phyloP scores from a whole-genome alignment of 2,888 invertebrate genomes.

The Pyralis farinalis region DNA sequence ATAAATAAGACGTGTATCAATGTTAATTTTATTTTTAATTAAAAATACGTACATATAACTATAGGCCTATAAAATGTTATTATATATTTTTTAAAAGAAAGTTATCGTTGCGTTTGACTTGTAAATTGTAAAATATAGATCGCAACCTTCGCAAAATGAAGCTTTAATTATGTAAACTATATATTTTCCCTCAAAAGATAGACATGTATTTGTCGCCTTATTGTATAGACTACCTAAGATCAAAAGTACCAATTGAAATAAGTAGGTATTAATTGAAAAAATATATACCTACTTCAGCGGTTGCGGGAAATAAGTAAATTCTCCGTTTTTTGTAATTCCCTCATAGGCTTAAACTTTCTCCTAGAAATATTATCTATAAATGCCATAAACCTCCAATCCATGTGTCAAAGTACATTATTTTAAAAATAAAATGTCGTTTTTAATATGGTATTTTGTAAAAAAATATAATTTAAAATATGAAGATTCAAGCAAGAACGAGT shows the following conservation, averaged over 20 bases:
- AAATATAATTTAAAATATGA: background rate
- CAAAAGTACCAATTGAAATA: constrained; percentile 5
- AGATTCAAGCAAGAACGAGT: background rate
- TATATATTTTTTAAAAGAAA: background rate
- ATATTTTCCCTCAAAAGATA: background rate
- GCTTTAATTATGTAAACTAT: background rate
- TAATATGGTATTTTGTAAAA: background rate
- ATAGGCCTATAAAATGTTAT: background rate
- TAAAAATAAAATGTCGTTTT: constrained; percentile 5
- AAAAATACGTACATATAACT: background rate
- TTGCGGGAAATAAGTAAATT: background rate
- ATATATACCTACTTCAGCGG: constrained; percentile 1
- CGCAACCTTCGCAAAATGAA: background rate
- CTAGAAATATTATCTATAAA: background rate
- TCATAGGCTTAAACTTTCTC: constrained; percentile 4
- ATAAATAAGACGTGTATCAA: constrained; percentile 1
- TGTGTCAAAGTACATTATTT: background rate
- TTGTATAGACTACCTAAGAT: background rate
- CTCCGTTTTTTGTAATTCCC: background rate
- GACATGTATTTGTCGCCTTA: background rate
- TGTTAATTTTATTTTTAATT: background rate
- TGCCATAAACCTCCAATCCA: background rate
- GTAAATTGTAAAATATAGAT: background rate
- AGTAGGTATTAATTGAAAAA: constrained; percentile 5
- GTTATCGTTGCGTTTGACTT: background rate